Conservation (phyloP, 2,888 invertebrate species). For the Tetropium fuscum region DNA sequence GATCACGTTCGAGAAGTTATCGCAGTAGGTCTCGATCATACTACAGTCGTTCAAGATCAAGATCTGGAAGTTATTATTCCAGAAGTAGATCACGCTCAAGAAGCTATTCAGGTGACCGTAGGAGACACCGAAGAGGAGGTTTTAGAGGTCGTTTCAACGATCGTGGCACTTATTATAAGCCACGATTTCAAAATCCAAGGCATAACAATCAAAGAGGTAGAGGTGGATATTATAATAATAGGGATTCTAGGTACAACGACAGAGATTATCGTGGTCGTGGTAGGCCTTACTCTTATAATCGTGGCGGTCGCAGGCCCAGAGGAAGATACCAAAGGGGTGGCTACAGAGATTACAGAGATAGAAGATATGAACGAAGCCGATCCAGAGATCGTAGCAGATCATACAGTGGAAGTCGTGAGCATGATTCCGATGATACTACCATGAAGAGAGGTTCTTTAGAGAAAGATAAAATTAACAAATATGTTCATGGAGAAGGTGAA, state of each 20-base stretch:
- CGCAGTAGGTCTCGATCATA: conserved; percentile 73
- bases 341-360: conserved; percentile 77
- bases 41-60: conserved; percentile 68
- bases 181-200: conserved; percentile 77
- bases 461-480: conserved; percentile 72
- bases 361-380: conserved; percentile 75
- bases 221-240: conserved; percentile 60
- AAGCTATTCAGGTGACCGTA: conserved; percentile 68
- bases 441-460: conserved; percentile 61
- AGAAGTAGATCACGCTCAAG: conserved; percentile 69
- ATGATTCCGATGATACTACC: conserved; percentile 53
- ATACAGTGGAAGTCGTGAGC: conserved; percentile 69
- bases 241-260: conserved; percentile 61
- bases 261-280: conserved; percentile 61
- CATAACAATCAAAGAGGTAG: conserved; percentile 67
- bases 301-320: conserved; percentile 53
- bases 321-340: conserved; percentile 63
- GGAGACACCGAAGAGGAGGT: conserved; percentile 62
- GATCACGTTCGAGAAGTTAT: conserved; percentile 65
- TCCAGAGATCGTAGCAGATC: conserved; percentile 64
- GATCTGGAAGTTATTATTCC: conserved; percentile 69
- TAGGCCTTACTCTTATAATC: conserved; percentile 59
- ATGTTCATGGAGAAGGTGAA: conserved; percentile 64
- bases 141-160: conserved; percentile 71
- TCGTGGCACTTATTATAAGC: conserved; percentile 84